Base-by-base conservation (phyloP, 2,797 vertebrate species). In the Coccyzus lansbergi region DNA sequence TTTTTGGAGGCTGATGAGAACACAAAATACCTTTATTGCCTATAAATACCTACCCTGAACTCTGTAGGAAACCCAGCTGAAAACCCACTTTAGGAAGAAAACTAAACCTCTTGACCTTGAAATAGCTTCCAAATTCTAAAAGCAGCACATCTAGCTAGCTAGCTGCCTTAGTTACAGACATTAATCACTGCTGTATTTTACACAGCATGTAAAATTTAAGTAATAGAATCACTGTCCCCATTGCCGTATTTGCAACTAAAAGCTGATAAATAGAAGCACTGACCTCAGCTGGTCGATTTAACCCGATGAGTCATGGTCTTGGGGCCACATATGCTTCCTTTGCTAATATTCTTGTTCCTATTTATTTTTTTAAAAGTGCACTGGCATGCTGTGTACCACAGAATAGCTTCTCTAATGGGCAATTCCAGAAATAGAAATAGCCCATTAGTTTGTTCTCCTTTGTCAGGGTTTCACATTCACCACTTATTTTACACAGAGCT, bases 211-310 rank as follows among this genome's bases (percentile, higher is more conserved):
- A 94, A 95, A 94, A 92, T 95, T 91, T 94, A 92, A 94, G 93
- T 95, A 94, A 94, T 90, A 94, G 88, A 93, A 93, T 95, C 78
- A 88, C 60, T 75, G 83, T 92, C 81, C 70, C 69, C 38, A 62
- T 91, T 10, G 13, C 71, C 64, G 7, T 91, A 92, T 75, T 86
- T 93, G 84, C 84, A 89, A 53, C 78, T 92, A 62, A 90, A 92
- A 90, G 90, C 94, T 94, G 86, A 96, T 94, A 94, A 96, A 94
- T 86, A 94, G 93, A 95, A 94, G 67, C 78, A 86, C 90, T 96
- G 96, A 96, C 96, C 95, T 96, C 96, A 96, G 94, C 95, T 94
- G 96, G 92, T 94, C 46, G 82, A 96, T 95, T 93, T 94, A 96
- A 94, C 92, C 84, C 0, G 14, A 93, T 96, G 95, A 96, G 96